Evolutionary conservation across 1,140 invertebrate genomes (phyloP), one percentile per base, ranked within the genome.

Genomic region (Micrasema minimum): DNA sequence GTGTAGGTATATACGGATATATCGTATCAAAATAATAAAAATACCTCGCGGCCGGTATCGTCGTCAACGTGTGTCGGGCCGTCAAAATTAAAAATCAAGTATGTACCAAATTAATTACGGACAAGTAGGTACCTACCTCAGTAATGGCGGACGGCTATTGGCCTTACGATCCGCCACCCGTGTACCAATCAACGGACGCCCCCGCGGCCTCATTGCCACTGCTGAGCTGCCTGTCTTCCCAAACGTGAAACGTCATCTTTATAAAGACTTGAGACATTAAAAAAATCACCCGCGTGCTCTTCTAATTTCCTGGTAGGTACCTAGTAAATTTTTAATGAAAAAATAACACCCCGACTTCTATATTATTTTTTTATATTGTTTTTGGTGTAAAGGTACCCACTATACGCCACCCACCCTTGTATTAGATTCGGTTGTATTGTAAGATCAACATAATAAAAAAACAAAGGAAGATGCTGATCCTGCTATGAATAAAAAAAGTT

Each of bases 181-280:
- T 55, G 67, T 59, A 51, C 67, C 67, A 69, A 69, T 69, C 66
- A 68, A 45, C 48, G 43, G 31, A 12, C 35, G 53, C 48, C 51
- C 67, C 57, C 72, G 51, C 23, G 31, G 10, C 61, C 66, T 50
- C 65, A 53, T 62, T 48, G 69, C 64, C 16, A 16, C 50, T 53
- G 69, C 50, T 51, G 45, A 66, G 43, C 48, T 64, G 69, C 67
- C 68, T 74, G 72, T 74, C 68, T 69, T 75, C 61, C 48, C 61
- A 69, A 71, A 65, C 65, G 51, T 61, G 70, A 71, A 62, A 45
- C 66, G 72, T 75, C 72, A 75, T 71, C 69, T 65, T 75, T 50
- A 70, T 6, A 5, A 6, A 2, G 4, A 16, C 43, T 6, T 41
- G 64, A 69, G 67, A 69, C 67, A 69, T 43, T 66, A 45, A 45